Evolutionary conservation across 2,113 vertebrate genomes (phyloP).

Genomic region (Microtus pennsylvanicus): DNA sequence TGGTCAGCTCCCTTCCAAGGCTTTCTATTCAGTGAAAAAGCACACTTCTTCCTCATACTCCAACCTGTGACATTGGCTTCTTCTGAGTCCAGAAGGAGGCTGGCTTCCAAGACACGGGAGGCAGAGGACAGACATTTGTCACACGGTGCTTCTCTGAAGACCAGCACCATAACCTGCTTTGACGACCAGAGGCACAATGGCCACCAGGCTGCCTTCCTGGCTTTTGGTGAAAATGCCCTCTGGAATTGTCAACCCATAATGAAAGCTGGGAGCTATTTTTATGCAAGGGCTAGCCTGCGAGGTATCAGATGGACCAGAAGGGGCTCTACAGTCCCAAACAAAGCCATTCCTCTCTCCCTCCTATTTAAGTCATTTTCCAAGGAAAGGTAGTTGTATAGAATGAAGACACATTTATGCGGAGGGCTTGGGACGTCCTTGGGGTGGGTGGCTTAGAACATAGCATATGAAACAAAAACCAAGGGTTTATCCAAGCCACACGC

Average conservation of each 20-base stretch:
- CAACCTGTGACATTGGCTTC: not conserved
- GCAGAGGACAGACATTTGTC: not conserved
- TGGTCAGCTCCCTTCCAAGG: not conserved
- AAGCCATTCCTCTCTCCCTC: not conserved
- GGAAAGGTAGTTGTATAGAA: not conserved
- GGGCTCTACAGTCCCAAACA: not conserved
- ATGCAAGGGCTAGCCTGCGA: not conserved
- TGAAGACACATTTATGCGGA: not conserved
- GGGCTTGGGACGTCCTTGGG: not conserved
- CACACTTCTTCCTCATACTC: not conserved
- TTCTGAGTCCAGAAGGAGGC: not conserved
- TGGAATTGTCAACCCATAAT: not conserved
- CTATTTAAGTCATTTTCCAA: not conserved
- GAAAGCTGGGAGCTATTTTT: not conserved
- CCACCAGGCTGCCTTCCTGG: not conserved
- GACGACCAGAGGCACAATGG: not conserved
- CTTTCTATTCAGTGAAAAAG: conserved; percentile 16
- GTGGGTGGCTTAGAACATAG: not conserved
- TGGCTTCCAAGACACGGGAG: not conserved
- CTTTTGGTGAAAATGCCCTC: not conserved
- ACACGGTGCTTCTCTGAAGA: not conserved
- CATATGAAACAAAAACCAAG: not conserved
- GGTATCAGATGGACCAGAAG: fast-evolving
- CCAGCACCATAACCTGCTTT: not conserved
- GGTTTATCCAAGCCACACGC: not conserved